Base-by-base conservation (phyloP, 1,140 invertebrate genomes). In the Zaprionus kolodkinae region DNA sequence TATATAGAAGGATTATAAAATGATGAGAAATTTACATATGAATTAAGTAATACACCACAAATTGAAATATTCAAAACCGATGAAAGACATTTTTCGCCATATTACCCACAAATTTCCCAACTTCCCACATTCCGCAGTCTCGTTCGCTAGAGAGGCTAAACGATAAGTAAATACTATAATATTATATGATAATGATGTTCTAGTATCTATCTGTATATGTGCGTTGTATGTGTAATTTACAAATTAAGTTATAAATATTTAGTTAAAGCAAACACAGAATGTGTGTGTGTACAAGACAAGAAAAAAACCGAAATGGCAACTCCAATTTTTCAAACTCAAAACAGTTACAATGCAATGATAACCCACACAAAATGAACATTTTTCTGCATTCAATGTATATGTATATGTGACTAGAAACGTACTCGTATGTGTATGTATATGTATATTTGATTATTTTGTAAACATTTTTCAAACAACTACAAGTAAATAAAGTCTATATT, bases 401-500 rank as follows among this genome's bases (percentile, higher is more conserved):
- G 64, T 66, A 90, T 90, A 90, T 90, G 86, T 90, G 82, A 90
- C 86, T 90, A 90, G 87, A 81, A 78, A 78, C 85, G 84, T 88
- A 89, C 72, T 74, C 72, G 40, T 66, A 57, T 89, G 84, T 87
- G 81, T 88, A 89, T 88, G 84, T 88, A 73, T 77, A 77, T 77
- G 64, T 78, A 90, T 90, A 86, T 86, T 89, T 91, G 78, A 86
- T 90, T 90, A 90, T 90, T 90, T 90, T 90, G 82, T 90, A 90
- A 90, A 90, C 72, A 90, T 90, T 90, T 90, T 90, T 90, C 81
- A 90, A 91, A 91, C 66, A 90, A 90, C 87, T 90, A 74, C 66
- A 74, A 61, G 85, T 86, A 90, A 90, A 90, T 90, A 90, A 90
- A 90, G 79, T 90, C 87, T 90, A 90, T 90, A 90, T 90, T 86